phyloP scores from a whole-genome alignment of 2,113 vertebrate species.

The Atlantisia rogersi region DNA sequence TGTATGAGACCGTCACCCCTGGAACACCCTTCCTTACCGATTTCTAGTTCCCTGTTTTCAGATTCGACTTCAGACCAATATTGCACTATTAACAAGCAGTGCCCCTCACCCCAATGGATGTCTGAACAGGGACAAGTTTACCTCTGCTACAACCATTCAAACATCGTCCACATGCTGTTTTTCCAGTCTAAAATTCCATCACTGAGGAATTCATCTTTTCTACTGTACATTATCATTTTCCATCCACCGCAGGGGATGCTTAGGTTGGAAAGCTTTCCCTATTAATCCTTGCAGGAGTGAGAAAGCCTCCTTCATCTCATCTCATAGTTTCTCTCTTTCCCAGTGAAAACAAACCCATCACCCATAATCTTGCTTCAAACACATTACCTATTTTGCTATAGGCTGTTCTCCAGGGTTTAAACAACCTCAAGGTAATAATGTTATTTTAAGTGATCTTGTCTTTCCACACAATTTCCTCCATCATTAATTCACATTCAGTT shows the following conservation, averaged over 20 bases:
- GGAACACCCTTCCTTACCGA: neutral
- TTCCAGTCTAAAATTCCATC: neutral
- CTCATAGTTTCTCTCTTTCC: neutral
- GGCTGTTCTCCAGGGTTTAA: neutral
- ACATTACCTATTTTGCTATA: neutral
- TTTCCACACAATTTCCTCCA: neutral
- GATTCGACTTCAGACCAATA: neutral
- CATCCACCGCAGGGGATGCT: neutral
- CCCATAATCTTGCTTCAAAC: slow-evolving; percentile 7
- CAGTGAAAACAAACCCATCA: neutral
- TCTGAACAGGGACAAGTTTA: neutral
- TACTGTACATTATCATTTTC: neutral
- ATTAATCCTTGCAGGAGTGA: slow-evolving; percentile 5
- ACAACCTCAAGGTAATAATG: neutral
- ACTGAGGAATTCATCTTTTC: neutral
- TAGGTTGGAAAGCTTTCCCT: neutral
- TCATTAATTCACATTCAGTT: neutral
- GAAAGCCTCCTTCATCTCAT: neutral
- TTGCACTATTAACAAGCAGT: neutral
- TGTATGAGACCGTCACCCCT: neutral
- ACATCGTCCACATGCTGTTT: neutral
- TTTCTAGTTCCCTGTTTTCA: neutral
- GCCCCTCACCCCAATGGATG: neutral
- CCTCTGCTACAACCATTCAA: neutral
- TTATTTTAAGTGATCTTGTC: neutral